Evolutionary conservation across 2,888 invertebrate genomes (phyloP).

Genomic region (Eristalis arbustorum): DNA sequence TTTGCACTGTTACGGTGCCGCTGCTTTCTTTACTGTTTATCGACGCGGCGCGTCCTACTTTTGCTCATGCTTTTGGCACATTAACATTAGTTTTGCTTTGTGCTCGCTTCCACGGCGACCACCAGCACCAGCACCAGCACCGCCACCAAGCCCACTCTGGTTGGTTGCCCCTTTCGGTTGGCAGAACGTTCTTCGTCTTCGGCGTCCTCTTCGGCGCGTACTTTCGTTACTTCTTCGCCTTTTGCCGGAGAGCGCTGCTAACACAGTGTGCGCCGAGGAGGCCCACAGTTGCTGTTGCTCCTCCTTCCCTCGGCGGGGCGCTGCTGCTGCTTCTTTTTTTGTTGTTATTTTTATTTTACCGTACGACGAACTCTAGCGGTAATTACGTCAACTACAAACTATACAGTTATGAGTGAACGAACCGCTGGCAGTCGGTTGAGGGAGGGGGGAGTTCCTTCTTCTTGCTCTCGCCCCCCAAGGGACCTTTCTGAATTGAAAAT

Average conservation of each 20-base stretch:
- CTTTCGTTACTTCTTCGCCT: constrained; percentile 48
- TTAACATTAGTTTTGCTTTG: constrained; percentile 70
- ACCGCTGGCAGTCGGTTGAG: neutral
- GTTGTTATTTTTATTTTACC: constrained; percentile 77
- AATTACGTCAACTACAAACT: constrained; percentile 80
- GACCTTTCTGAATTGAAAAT: constrained; percentile 59
- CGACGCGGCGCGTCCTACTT: constrained; percentile 64
- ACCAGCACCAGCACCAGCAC: neutral
- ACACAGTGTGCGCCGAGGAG: constrained; percentile 21
- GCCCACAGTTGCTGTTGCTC: constrained; percentile 25
- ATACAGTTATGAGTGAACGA: constrained; percentile 78
- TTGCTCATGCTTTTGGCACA: constrained; percentile 70
- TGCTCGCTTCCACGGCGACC: constrained; percentile 39
- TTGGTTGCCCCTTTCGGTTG: neutral
- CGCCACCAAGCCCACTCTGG: neutral
- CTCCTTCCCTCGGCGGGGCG: neutral
- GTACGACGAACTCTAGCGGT: constrained; percentile 81
- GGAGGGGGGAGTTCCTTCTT: neutral
- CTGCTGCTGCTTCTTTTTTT: constrained; percentile 65
- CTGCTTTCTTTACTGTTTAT: constrained; percentile 64
- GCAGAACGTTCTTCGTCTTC: constrained; percentile 40
- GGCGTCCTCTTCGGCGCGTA: constrained; percentile 27
- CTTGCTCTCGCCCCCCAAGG: constrained; percentile 19
- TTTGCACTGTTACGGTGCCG: constrained; percentile 43
- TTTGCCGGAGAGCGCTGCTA: neutral